Percentiles rank a stretch among this genome's conserved stretches.
Evolutionary conservation across 2,113 vertebrate species (phyloP).

Genomic region (Eira barbara): DNA sequence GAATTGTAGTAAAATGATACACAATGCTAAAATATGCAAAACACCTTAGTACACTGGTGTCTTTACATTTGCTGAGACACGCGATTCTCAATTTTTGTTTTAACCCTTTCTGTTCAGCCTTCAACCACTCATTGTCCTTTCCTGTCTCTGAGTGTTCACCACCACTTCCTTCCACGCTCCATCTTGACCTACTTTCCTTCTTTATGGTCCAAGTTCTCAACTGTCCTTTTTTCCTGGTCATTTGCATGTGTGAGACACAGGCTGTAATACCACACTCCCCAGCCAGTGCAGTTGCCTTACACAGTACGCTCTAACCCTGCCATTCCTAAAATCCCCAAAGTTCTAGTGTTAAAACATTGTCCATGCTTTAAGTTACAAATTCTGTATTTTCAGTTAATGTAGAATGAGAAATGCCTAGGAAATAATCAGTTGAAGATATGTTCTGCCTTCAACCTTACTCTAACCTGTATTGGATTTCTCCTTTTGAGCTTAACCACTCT

Average conservation of each 20-base stretch:
- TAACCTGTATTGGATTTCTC: background rate
- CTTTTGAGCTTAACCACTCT: background rate
- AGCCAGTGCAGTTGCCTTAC: background rate
- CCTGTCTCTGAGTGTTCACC: background rate
- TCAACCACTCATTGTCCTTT: background rate
- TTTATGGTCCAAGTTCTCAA: background rate
- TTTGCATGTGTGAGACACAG: background rate
- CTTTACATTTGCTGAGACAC: background rate
- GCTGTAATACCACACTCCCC: background rate
- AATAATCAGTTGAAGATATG: background rate
- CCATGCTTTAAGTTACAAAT: background rate
- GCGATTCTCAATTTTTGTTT: background rate
- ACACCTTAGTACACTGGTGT: background rate
- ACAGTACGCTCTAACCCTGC: background rate
- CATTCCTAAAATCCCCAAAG: background rate
- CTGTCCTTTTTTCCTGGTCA: background rate
- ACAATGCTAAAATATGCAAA: background rate
- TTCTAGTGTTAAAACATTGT: background rate
- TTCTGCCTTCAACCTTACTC: background rate
- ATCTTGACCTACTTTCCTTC: background rate
- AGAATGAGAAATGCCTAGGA: slow-evolving; percentile 8
- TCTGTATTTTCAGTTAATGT: background rate
- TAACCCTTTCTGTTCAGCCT: background rate
- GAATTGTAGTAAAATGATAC: background rate
- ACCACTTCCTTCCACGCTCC: background rate